These are phyloP conservation scores for Eptatretus burgeri DNA, from an alignment of 2,113 vertebrate genomes.

Conservation along the genomic window DNA sequence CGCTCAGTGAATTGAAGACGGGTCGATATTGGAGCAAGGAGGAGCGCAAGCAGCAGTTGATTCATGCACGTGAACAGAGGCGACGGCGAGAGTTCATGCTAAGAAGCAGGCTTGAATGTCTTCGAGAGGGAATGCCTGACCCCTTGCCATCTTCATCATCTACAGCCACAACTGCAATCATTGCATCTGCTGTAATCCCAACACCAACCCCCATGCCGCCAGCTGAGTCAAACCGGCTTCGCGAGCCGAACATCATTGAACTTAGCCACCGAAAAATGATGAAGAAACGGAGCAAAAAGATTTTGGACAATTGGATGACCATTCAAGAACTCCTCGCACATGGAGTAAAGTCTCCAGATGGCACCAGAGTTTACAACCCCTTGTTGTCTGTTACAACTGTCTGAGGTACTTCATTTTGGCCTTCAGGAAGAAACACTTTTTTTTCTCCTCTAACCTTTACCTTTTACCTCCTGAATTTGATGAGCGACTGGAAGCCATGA, in stretches of 20 bases:
- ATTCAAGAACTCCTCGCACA: constrained; percentile 97
- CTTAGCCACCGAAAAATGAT: constrained; percentile 97
- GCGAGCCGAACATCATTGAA: constrained; percentile 70
- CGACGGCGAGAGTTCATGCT: constrained; percentile 71
- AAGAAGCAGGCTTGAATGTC: constrained; percentile 58
- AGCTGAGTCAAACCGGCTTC: constrained; percentile 44
- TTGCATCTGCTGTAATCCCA: not conserved
- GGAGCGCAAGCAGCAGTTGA: constrained; percentile 67
- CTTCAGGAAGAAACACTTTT: too few relatives aligned
- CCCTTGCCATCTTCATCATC: not conserved
- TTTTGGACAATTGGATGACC: constrained; percentile 98
- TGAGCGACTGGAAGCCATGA: too few relatives aligned
- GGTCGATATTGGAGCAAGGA: constrained; percentile 92
- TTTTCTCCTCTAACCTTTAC: too few relatives aligned
- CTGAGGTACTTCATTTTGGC: constrained; percentile 17
- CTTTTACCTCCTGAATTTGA: too few relatives aligned
- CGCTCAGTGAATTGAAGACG: constrained; percentile 91
- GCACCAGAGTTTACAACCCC: constrained; percentile 56
- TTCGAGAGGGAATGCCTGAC: constrained; percentile 26
- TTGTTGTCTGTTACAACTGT: constrained; percentile 95
- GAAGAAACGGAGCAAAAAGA: constrained; percentile 94
- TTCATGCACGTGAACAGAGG: constrained; percentile 60
- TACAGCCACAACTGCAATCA: not conserved
- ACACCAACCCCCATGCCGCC: constrained; percentile 15
- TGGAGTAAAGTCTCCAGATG: constrained; percentile 60